Evolutionary conservation across 2,797 vertebrate species (phyloP), one percentile per base, ranked within the genome.

Genomic region (Halcyon chelicuti): DNA sequence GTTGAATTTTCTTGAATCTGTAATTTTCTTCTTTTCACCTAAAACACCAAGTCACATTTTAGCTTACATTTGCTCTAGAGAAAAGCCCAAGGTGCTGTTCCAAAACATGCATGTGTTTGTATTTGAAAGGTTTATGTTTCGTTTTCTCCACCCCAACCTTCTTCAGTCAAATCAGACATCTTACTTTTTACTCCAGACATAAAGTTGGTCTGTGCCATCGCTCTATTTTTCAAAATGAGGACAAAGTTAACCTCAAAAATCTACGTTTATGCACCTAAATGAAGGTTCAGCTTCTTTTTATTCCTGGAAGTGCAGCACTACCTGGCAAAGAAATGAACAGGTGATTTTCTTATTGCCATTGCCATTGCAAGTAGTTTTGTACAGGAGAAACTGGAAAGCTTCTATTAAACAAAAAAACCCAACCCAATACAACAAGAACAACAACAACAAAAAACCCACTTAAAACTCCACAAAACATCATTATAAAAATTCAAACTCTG

Each of bases 361-460:
- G n/a, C 6, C 20, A 51, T 86, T 77, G 89, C 14, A 70, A 81
- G 14, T 68, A 68, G 22, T 68, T 92, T 49, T 84, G 12, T 12
- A 46, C 5, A 62, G 29, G 10, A 62, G 37, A 90, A 94, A 81
- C 14, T 19, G 22, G 37, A 88, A 77, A 1, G 21, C 7, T 74
- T 73, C 18, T 52, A 31, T 37, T 44, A 28, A 37, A 70, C 12
- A 12, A 15, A 7, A 9, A 39, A 39, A 39, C 37, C 37, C 37
- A 39, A 39, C 10, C 37, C 14, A 28, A 51, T 16, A 33, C 14
- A 37, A 8, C 52, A 54, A 31, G 22, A 51, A 16, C 49, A 12
- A 6, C 0, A 4, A 20, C 21, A 3, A 3, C 19, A 39, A 72
- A 28, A 39, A 55, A 67, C 18, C 15, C 37, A 1, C 1, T 4